Evolutionary conservation across 2,797 vertebrate genomes (phyloP).

Genomic region (Poecilia wingei): DNA sequence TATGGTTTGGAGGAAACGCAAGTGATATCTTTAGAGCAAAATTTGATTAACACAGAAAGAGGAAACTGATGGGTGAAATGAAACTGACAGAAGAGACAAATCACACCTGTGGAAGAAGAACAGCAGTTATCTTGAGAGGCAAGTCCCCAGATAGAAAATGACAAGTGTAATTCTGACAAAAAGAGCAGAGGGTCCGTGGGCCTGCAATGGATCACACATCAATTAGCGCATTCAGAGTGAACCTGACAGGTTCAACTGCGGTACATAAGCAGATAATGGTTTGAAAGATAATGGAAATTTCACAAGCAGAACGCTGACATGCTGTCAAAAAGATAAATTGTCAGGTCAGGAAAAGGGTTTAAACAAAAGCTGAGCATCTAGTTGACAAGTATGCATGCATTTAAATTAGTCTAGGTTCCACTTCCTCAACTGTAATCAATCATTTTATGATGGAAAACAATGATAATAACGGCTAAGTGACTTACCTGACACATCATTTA

Average conservation of each 20-base stretch:
- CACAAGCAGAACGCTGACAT: conserved; percentile 48
- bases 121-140: conserved; percentile 66
- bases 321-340: conserved; percentile 84
- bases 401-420: conserved; percentile 65
- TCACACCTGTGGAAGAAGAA: conserved; percentile 52
- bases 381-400: conserved; percentile 67
- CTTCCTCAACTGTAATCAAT: conserved; percentile 66
- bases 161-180: conserved; percentile 81
- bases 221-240: conserved; percentile 76
- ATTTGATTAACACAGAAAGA: conserved; percentile 26
- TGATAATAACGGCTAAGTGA: conserved; percentile 15
- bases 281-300: conserved; percentile 77
- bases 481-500: conserved; percentile 22
- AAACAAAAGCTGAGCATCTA: conserved; percentile 68
- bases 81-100: conserved; percentile 49
- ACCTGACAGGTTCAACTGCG: conserved; percentile 77
- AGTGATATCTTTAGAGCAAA: conserved; percentile 4
- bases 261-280: conserved; percentile 77
- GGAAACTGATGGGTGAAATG: conserved; percentile 31
- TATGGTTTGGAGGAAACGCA: conserved; percentile 2
- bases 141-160: conserved; percentile 75
- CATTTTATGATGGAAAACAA: conserved; percentile 47
- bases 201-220: conserved; percentile 68
- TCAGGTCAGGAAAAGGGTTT: conserved; percentile 64
- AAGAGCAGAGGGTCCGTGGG: conserved; percentile 62